Base-by-base conservation (phyloP, 2,797 vertebrate species). In the Megaceryle alcyon region DNA sequence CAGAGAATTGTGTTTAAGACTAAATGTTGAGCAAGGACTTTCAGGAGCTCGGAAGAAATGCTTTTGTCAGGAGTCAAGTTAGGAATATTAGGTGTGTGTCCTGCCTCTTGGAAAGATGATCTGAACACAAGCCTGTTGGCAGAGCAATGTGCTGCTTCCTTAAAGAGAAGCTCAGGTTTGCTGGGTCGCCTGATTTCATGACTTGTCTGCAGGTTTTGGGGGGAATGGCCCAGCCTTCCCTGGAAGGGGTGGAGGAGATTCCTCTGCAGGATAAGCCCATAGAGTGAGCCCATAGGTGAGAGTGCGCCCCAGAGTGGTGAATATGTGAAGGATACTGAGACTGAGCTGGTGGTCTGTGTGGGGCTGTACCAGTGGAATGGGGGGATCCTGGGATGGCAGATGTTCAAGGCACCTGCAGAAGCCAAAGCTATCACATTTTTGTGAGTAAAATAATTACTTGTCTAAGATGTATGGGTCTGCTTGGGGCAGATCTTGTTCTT, bases 241-340 rank as follows among this genome's bases (percentile, higher is more conserved):
- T 65, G 70, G 53, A 44, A 71, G 53, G 22, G 12, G 3, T 12
- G 10, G 35, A 79, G 16, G 31, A 64, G 25, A 49, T 72, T 61
- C 25, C n/a, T 33, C 14, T n/a, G 59, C 53, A 53, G 56, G 14
- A 15, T 14, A 65, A 51, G 39, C 13, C 61, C 14, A 3, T 12
- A 33, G 19, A 14, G 69, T 59, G 39, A 35, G 35, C 35, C 35
- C 35, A 35, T 35, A 35, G 35, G 21, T 64, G 69, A 66, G 41
- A 11, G 18, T 54, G 37, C 28, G 44, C 0, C 0, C 10, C 1
- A 0, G 13, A 59, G 48, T 18, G 14, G 7, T 71, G 39, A 51
- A 17, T 21, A 12, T 33, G 12, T 57, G 51, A 49, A 54, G 51
- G 71, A 17, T 31, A 5, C 54, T 59, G 70, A 31, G 16, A 7